Conservation (phyloP, 2,888 invertebrate genomes). For the Ryuthela nishihirai region DNA sequence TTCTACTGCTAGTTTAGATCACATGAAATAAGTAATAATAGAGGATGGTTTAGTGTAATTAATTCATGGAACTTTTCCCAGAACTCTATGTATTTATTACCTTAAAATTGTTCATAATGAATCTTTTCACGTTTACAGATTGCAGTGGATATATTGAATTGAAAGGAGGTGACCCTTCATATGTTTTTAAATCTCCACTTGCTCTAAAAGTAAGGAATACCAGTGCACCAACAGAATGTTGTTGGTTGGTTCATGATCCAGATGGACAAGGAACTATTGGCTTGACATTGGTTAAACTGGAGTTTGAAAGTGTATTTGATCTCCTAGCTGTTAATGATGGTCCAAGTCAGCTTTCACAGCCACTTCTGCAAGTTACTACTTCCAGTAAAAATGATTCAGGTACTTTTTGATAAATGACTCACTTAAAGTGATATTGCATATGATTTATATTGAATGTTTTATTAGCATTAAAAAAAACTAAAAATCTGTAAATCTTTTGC, state of each 20-base stretch:
- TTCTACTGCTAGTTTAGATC: too few relatives aligned
- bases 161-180: neutral
- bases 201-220: slow-evolving; percentile 9
- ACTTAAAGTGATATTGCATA: too few relatives aligned
- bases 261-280: neutral
- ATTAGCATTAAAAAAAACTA: too few relatives aligned
- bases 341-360: slow-evolving; percentile 3
- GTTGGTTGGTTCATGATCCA: slow-evolving; percentile 4
- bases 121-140: too few relatives aligned
- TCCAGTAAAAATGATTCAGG: slow-evolving; percentile 7
- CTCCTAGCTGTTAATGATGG: slow-evolving; percentile 25
- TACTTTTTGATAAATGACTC: too few relatives aligned
- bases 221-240: slow-evolving; percentile 9
- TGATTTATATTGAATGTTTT: too few relatives aligned
- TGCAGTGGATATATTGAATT: neutral
- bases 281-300: slow-evolving; percentile 1
- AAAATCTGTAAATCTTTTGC: too few relatives aligned
- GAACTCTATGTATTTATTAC: too few relatives aligned
- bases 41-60: too few relatives aligned
- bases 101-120: too few relatives aligned
- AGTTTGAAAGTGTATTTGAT: slow-evolving; percentile 10
- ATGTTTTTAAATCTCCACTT: slow-evolving; percentile 1
- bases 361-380: slow-evolving; percentile 22
- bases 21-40: too few relatives aligned
- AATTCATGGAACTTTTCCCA: too few relatives aligned